Percentiles rank a stretch among this genome's conserved stretches.
Conservation (phyloP, 2,888 invertebrate species). For the Chydorus sphaericus region DNA sequence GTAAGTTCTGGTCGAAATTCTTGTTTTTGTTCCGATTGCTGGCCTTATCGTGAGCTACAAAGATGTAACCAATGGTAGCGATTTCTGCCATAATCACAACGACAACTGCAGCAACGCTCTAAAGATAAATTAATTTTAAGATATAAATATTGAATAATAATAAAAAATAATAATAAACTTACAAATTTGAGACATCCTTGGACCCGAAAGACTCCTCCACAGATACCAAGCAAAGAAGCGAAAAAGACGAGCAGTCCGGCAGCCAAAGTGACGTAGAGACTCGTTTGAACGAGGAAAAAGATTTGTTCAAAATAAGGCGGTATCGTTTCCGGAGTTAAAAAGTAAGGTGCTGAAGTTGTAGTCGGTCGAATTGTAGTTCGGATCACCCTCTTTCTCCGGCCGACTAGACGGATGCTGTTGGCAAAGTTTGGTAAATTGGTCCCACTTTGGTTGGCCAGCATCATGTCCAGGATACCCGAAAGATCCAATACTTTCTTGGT, state of each 20-base stretch:
- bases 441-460: no score
- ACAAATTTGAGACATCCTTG: conserved; percentile 12
- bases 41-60: conserved; percentile 8
- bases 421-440: no score
- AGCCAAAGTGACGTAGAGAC: conserved; percentile 3
- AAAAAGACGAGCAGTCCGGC: conserved; percentile 7
- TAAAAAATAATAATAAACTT: neutral
- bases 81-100: conserved; percentile 10
- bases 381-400: no score
- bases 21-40: conserved; percentile 4
- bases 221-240: conserved; percentile 7
- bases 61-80: conserved; percentile 1
- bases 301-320: conserved; percentile 2
- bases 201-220: conserved; percentile 11
- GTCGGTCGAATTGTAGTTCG: neutral
- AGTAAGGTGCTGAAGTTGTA: neutral
- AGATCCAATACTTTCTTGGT: no score
- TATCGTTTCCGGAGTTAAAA: neutral
- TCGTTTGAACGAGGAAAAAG: neutral
- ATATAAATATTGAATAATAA: neutral
- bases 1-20: neutral
- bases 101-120: conserved; percentile 5
- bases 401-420: no score
- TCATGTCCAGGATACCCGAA: no score
- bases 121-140: neutral